Evolutionary conservation across 2,888 invertebrate species (phyloP).

Genomic region (Ypsolopha scabrella): DNA sequence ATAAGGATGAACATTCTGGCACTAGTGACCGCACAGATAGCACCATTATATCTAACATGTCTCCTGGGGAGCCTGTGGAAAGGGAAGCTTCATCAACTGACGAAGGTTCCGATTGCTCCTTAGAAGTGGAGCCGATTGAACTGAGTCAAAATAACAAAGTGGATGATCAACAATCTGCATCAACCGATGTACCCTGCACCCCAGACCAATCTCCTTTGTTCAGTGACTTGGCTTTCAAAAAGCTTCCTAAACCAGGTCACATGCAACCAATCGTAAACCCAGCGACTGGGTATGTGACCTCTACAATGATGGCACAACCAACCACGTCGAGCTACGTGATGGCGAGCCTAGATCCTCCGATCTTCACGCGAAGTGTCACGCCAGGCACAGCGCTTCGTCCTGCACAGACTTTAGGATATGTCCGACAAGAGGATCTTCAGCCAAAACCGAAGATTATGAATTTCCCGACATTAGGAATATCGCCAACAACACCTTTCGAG

Average conservation of each 20-base stretch:
- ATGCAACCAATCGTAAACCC: slow-evolving; percentile 35
- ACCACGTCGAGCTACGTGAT: slow-evolving; percentile 56
- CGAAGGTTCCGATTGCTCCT: slow-evolving; percentile 50
- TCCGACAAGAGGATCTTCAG: slow-evolving; percentile 46
- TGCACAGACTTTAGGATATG: slow-evolving; percentile 48
- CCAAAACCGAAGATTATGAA: slow-evolving; percentile 35
- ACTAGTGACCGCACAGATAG: slow-evolving; percentile 59
- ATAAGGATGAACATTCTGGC: slow-evolving; percentile 42
- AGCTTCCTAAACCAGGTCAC: slow-evolving; percentile 24
- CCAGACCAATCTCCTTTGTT: slow-evolving; percentile 42
- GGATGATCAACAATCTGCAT: slow-evolving; percentile 21
- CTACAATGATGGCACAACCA: slow-evolving; percentile 20
- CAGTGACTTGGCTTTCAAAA: slow-evolving; percentile 33
- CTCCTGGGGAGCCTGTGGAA: slow-evolving; percentile 37
- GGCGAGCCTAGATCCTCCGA: slow-evolving; percentile 48
- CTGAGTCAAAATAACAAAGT: slow-evolving; percentile 22
- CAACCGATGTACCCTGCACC: slow-evolving; percentile 37
- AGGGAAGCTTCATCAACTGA: slow-evolving; percentile 52
- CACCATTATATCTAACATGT: slow-evolving; percentile 55
- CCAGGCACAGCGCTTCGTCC: slow-evolving; percentile 22
- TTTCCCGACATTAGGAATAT: slow-evolving; percentile 41
- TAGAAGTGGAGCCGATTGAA: slow-evolving; percentile 40
- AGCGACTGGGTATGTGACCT: slow-evolving; percentile 30
- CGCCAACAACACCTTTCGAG: slow-evolving; percentile 40
- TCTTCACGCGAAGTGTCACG: slow-evolving; percentile 44